Evolutionary conservation across 2,888 invertebrate genomes (phyloP), one percentile per base, ranked within the genome.

Genomic region (Malthinus flaveolus): DNA sequence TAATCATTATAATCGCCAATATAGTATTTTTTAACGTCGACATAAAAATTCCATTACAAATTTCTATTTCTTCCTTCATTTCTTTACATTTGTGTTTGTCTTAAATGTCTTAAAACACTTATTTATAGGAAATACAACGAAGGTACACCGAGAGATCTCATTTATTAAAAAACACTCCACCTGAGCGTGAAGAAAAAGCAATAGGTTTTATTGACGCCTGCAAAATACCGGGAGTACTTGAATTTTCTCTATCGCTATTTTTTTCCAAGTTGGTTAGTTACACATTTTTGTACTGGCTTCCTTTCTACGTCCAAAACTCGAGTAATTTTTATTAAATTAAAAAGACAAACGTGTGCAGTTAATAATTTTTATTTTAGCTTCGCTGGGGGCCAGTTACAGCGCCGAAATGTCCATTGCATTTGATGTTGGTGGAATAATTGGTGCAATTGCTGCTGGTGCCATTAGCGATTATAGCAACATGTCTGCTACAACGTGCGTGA

Each of bases 251-350:
- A 39, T 93, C 93, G 39, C 83, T 97, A 36, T 97, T 97, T 80
- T 97, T 97, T 79, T 93, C 96, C 9, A 98, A 98, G 79, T 84
- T 97, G 35, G 97, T 97, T 71, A 94, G 94, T 77, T 97, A 98
- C 75, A 97, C 97, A 58, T 97, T 97, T 81, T 85, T 97, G 47
- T 97, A 93, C 76, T 98, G 97, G 97, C 82, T 98, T 72, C 97
- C 97, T 13, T 78, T 89, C 3, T 97, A 96, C 73, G 94, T 98
- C 58, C 87, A 88, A 61, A 83, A 85, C 45, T 89, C 91, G 42
- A 90, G 95, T 95, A 77, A 89, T 34, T 9, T 11, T 15, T 6
- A 11, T 32, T 31, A 32, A 9, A 33, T 23, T 2, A 13, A 46
- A n/a, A n/a, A n/a, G n/a, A n/a, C 7, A 46, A 34, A 3, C 51